Percentiles rank a stretch among this genome's conserved stretches.
Conservation (phyloP, 64 coral and sea anemone genomes). For the Astreopora myriophthalma region DNA sequence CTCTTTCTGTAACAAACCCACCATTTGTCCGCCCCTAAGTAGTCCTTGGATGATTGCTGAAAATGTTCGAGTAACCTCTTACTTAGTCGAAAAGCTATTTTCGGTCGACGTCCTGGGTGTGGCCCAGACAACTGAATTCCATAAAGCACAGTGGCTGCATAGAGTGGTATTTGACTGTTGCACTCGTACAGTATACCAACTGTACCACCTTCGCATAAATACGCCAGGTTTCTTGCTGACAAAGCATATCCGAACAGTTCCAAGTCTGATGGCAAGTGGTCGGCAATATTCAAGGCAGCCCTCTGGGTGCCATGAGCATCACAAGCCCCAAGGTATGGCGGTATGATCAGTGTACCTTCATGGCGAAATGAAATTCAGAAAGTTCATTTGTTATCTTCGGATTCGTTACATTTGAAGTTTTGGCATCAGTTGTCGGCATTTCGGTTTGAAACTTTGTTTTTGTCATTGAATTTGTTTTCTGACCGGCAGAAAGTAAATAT, state of each 20-base stretch:
- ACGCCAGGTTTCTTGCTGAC: not conserved
- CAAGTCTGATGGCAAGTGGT: not conserved
- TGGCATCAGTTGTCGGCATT: too few species aligned
- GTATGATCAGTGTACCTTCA: too few species aligned
- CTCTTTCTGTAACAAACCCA: not conserved
- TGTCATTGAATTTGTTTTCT: too few species aligned
- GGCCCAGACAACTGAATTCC: not conserved
- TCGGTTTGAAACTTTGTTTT: too few species aligned
- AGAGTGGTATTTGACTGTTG: not conserved
- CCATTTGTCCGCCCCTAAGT: not conserved
- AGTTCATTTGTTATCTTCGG: too few species aligned
- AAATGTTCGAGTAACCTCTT: not conserved
- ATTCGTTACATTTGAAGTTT: too few species aligned
- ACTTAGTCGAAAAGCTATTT: not conserved
- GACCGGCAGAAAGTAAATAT: too few species aligned
- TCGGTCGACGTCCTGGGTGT: not conserved
- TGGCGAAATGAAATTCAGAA: too few species aligned
- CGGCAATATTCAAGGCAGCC: not conserved
- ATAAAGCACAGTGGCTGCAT: not conserved
- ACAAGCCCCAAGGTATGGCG: too few species aligned
- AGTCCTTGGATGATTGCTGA: not conserved
- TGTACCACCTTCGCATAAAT: not conserved
- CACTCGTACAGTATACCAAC: not conserved
- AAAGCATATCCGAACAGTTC: not conserved
- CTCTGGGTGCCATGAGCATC: too few species aligned